Conservation (phyloP, 23 tunicate genomes). For the Ciona savignyi region DNA sequence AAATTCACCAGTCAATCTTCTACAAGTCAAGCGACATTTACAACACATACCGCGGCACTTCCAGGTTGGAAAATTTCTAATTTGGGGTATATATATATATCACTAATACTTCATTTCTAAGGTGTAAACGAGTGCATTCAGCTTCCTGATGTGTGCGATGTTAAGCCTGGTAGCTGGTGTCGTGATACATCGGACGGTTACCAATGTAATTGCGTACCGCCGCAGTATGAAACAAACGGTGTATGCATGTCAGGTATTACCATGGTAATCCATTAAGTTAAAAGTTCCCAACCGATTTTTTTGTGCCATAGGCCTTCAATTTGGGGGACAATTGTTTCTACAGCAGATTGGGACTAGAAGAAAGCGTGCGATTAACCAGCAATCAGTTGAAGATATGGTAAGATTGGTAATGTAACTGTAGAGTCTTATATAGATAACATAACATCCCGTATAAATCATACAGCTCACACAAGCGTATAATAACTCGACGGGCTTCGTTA, state of each 20-base stretch:
- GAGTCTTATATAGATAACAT: too few relatives aligned
- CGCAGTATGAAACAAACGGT: neutral
- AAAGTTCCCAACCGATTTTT: too few relatives aligned
- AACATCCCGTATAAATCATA: neutral
- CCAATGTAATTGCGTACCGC: neutral
- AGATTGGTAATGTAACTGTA: too few relatives aligned
- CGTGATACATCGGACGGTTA: neutral
- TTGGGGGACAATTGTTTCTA: neutral
- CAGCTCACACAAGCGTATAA: neutral
- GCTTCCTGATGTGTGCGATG: neutral
- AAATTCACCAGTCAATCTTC: neutral
- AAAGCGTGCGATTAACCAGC: neutral
- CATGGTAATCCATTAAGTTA: too few relatives aligned
- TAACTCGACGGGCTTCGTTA: neutral
- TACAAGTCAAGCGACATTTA: too few relatives aligned
- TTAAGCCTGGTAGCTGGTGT: neutral
- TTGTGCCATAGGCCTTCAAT: neutral
- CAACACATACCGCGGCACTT: too few relatives aligned
- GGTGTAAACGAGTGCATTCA: neutral
- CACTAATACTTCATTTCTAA: too few relatives aligned
- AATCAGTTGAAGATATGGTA: neutral
- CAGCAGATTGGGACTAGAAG: neutral
- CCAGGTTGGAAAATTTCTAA: too few relatives aligned
- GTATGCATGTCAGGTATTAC: neutral
- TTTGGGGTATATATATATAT: too few relatives aligned